Evolutionary conservation across 2,888 invertebrate species (phyloP).

Genomic region (Balanococcus diminutus): DNA sequence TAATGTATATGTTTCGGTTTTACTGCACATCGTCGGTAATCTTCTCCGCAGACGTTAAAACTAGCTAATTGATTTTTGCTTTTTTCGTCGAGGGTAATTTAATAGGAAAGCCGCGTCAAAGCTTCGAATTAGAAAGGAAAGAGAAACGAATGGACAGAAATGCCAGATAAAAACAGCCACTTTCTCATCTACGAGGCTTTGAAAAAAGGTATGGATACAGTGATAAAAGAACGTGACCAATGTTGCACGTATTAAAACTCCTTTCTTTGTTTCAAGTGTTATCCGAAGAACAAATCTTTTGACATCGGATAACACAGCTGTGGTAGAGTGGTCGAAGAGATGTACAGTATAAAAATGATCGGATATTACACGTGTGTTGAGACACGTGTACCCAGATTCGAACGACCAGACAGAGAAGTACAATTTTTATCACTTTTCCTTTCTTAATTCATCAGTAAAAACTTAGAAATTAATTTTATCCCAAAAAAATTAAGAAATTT

Average conservation of each 20-base stretch:
- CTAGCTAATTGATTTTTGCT: not conserved
- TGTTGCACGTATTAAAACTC: not conserved
- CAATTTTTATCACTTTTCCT: too few species aligned
- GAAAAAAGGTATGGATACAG: not conserved
- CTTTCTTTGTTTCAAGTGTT: not conserved
- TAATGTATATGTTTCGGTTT: not conserved
- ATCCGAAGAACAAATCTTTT: not conserved
- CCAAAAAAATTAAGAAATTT: too few species aligned
- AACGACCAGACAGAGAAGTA: too few species aligned
- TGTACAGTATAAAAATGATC: too few species aligned
- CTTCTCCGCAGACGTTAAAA: not conserved
- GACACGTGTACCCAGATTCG: not conserved
- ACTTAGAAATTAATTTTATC: too few species aligned
- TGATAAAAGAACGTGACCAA: conserved; percentile 15
- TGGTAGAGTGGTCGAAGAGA: not conserved
- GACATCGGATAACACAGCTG: not conserved
- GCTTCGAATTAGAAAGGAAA: not conserved
- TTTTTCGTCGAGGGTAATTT: not conserved
- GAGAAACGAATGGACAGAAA: not conserved
- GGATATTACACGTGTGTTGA: not conserved
- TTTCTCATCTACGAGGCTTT: not conserved
- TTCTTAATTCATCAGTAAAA: too few species aligned
- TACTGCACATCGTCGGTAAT: not conserved
- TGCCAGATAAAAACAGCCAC: not conserved
- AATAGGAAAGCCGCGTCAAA: not conserved